Evolutionary conservation across 1,140 invertebrate genomes (phyloP).

Genomic region (Scaptomyza graminum): DNA sequence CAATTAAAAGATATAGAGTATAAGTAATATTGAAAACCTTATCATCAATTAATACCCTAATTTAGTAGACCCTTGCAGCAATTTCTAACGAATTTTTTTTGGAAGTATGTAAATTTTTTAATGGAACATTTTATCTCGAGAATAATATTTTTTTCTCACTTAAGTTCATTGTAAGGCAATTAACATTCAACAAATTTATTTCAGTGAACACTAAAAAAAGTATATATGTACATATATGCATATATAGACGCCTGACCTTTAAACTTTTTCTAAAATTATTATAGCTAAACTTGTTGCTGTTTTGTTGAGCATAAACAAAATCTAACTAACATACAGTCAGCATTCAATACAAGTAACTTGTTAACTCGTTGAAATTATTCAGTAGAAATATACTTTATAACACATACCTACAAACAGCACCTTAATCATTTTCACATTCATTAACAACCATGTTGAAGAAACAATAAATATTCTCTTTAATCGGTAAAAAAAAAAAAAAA

Average conservation of each 20-base stretch:
- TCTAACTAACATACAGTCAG: slow-evolving; percentile 13
- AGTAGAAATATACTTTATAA: neutral
- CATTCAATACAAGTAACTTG: slow-evolving; percentile 2
- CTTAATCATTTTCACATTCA: neutral
- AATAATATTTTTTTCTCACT: neutral
- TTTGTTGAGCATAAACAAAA: neutral
- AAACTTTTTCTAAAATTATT: neutral
- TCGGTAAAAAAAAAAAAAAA: too few species aligned
- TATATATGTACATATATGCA: neutral
- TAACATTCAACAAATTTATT: slow-evolving; percentile 2
- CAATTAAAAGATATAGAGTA: slow-evolving; percentile 15
- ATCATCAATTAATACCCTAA: slow-evolving; percentile 9
- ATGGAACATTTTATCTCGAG: neutral
- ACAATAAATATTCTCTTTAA: neutral
- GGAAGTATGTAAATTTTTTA: slow-evolving; percentile 1
- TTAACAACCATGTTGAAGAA: neutral
- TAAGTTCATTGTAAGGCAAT: slow-evolving; percentile 8
- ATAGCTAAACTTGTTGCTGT: neutral
- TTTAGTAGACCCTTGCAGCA: slow-evolving; percentile 26
- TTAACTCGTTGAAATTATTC: neutral
- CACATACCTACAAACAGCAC: neutral
- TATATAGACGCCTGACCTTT: neutral
- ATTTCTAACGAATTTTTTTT: slow-evolving; percentile 8
- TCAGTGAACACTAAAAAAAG: neutral
- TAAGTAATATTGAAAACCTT: slow-evolving; percentile 23